phyloP scores from a whole-genome alignment of 2,888 invertebrate genomes.

The Pterostichus madidus region DNA sequence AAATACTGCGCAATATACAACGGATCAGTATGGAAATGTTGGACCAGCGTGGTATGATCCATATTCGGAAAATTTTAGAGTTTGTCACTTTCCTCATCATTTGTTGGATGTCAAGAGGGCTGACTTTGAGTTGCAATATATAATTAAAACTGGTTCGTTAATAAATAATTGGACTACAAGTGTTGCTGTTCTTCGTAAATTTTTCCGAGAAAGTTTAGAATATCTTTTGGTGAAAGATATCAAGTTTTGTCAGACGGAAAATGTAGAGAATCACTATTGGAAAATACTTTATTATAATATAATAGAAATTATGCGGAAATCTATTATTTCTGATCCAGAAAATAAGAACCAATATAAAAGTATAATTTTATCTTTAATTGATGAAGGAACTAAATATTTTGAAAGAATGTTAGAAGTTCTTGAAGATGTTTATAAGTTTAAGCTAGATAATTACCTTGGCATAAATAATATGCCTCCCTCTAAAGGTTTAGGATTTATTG shows the following conservation, averaged over 20 bases:
- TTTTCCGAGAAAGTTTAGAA: slow-evolving; percentile 84
- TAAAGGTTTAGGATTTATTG: slow-evolving; percentile 84
- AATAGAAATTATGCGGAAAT: slow-evolving; percentile 89
- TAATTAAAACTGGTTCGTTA: slow-evolving; percentile 81
- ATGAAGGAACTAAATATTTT: slow-evolving; percentile 90
- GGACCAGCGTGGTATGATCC: slow-evolving; percentile 81
- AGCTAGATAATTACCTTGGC: slow-evolving; percentile 82
- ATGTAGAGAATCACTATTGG: slow-evolving; percentile 95
- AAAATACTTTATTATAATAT: slow-evolving; percentile 93
- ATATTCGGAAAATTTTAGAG: slow-evolving; percentile 81
- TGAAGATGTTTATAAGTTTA: slow-evolving; percentile 88
- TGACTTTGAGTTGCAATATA: slow-evolving; percentile 84
- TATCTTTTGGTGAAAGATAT: slow-evolving; percentile 87
- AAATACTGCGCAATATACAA: slow-evolving; percentile 72
- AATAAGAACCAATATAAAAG: slow-evolving; percentile 84
- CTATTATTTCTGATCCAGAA: slow-evolving; percentile 81
- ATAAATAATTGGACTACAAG: slow-evolving; percentile 84
- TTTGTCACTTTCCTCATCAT: slow-evolving; percentile 80
- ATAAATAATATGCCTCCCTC: slow-evolving; percentile 81
- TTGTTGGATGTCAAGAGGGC: slow-evolving; percentile 84
- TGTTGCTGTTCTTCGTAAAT: slow-evolving; percentile 80
- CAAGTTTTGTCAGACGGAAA: slow-evolving; percentile 91
- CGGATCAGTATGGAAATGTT: slow-evolving; percentile 79
- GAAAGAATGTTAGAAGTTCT: slow-evolving; percentile 86
- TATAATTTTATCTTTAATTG: slow-evolving; percentile 84